Percentiles rank a stretch among this genome's conserved stretches.
phyloP scores from a whole-genome alignment of 2,113 vertebrate genomes.

The Oostethus manadensis region DNA sequence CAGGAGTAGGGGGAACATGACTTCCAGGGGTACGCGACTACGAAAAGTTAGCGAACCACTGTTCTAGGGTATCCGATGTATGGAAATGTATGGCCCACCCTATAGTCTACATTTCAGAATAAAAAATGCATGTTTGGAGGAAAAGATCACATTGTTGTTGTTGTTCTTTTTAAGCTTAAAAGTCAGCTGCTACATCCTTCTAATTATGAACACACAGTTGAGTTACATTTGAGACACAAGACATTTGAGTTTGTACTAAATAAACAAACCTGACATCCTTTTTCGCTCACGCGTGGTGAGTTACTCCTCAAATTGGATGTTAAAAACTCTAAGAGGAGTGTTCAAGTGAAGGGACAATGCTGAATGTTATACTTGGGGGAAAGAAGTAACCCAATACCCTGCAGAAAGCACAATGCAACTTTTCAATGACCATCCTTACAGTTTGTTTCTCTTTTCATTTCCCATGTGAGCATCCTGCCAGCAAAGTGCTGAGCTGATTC shows the following conservation, averaged over 20 bases:
- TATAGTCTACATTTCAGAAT: background rate
- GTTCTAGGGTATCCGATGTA: too few species aligned
- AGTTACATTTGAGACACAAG: too few species aligned
- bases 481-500: slow-evolving; percentile 1
- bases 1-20: too few species aligned
- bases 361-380: background rate
- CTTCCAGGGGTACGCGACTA: too few species aligned
- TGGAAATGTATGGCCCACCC: background rate
- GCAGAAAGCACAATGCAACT: background rate
- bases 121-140: background rate
- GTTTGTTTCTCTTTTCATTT: background rate
- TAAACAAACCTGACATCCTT: too few species aligned
- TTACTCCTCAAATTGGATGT: background rate
- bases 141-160: background rate
- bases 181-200: too few species aligned
- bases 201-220: too few species aligned
- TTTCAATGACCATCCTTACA: background rate
- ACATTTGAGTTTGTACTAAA: too few species aligned
- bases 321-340: background rate
- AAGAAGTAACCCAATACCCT: background rate
- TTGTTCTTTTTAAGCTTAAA: background rate
- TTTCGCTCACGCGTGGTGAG: too few species aligned
- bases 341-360: background rate
- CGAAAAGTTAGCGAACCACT: too few species aligned
- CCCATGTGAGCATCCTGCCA: background rate